Percentiles rank a stretch among this genome's conserved stretches.
phyloP scores from a whole-genome alignment of 2,888 invertebrate species.

The Tetranychus piercei region DNA sequence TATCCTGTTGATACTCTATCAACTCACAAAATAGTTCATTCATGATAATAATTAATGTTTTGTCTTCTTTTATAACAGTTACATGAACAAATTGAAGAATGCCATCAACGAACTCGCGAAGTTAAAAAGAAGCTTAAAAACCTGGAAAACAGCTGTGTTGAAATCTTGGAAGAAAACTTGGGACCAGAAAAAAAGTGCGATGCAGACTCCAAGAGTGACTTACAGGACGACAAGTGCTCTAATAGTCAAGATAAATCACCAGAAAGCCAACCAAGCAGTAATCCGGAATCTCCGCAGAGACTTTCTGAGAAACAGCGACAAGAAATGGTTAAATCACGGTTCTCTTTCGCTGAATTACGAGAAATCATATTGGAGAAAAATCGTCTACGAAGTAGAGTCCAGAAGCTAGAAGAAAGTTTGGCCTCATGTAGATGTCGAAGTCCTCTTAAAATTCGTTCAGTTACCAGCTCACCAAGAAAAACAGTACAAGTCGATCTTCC shows the following conservation, averaged over 20 bases:
- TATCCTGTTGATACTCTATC: no score
- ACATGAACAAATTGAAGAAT: not conserved
- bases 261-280: not conserved
- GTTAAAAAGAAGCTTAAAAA: constrained; percentile 1
- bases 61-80: not conserved
- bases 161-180: not conserved
- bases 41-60: not conserved
- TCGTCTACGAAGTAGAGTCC: constrained; percentile 72
- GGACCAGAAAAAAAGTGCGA: not conserved
- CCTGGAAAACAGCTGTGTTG: not conserved
- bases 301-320: not conserved
- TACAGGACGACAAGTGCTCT: not conserved
- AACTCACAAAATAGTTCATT: no score
- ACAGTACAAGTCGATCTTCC: constrained; percentile 50
- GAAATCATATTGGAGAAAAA: constrained; percentile 78
- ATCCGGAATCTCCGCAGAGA: not conserved
- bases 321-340: constrained; percentile 31
- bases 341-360: constrained; percentile 62
- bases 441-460: not conserved
- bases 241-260: not conserved
- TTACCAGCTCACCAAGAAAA: not conserved
- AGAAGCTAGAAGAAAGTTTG: constrained; percentile 80
- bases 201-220: not conserved
- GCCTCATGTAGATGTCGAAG: constrained; percentile 42
- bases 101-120: not conserved